Percentiles rank a stretch among this genome's conserved stretches.
Evolutionary conservation across 30 jellyfish, hydroid and myxozoan genomes (phyloP).

Genomic region (Cassiopea andromeda): DNA sequence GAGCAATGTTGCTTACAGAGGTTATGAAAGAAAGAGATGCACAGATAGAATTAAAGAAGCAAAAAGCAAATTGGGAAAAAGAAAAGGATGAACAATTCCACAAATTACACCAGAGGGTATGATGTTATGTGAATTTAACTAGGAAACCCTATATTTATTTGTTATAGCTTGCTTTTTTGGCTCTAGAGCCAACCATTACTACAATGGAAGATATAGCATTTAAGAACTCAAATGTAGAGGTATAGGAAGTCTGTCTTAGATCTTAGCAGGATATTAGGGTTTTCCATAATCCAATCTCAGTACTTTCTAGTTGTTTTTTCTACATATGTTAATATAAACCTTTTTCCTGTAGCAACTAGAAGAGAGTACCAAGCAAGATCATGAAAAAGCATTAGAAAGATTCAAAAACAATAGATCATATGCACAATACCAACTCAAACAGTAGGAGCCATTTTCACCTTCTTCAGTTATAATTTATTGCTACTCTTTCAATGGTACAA

Average conservation of each 20-base stretch:
- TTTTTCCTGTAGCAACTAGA: conserved; percentile 68
- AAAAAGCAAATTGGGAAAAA: conserved; percentile 74
- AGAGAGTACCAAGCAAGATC: conserved; percentile 77
- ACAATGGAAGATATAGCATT: not conserved
- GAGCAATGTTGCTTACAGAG: conserved; percentile 91
- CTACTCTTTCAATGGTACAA: not conserved
- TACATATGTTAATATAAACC: not conserved
- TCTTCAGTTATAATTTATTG: not conserved
- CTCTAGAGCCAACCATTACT: not conserved
- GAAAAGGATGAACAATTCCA: conserved; percentile 73
- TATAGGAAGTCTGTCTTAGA: not conserved
- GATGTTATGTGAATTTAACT: not conserved
- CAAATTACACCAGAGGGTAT: conserved; percentile 78
- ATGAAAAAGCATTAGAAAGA: conserved; percentile 66
- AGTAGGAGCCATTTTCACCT: conserved; percentile 60
- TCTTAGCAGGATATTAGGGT: not conserved
- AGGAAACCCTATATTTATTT: no score
- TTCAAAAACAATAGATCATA: conserved; percentile 38
- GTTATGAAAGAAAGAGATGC: conserved; percentile 98
- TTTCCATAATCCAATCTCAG: not conserved
- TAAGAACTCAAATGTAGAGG: no score
- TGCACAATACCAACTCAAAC: conserved; percentile 76
- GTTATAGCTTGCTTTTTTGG: not conserved
- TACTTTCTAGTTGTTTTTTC: not conserved
- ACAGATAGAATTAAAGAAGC: conserved; percentile 81